Evolutionary conservation across 1,140 invertebrate genomes (phyloP).

Genomic region (Dinoponera quadriceps): DNA sequence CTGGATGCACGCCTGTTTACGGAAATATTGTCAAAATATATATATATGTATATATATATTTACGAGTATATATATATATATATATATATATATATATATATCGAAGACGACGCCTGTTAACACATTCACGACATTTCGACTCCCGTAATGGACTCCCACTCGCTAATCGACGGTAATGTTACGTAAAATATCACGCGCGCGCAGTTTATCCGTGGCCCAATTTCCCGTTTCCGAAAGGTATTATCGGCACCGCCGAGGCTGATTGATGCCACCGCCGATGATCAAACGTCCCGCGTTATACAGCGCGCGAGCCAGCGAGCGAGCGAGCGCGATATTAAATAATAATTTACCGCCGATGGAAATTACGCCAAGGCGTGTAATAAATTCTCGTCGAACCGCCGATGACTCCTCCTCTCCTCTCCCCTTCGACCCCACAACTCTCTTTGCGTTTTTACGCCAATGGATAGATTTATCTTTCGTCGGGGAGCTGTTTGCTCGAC

Average conservation of each 20-base stretch:
- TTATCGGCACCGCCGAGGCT: conserved; percentile 20
- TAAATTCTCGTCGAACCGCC: not conserved
- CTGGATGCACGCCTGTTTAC: not conserved
- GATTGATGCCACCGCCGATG: conserved; percentile 13
- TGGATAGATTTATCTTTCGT: not conserved
- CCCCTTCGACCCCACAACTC: too few species aligned
- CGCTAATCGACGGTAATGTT: conserved; percentile 11
- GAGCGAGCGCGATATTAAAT: not conserved
- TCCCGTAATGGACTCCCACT: not conserved
- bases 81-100: too few species aligned
- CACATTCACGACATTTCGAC: not conserved
- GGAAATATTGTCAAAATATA: conserved; percentile 42
- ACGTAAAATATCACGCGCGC: not conserved
- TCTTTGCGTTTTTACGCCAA: not conserved
- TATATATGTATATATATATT: too few species aligned
- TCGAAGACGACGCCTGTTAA: not conserved
- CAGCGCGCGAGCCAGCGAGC: not conserved
- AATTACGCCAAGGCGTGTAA: not conserved
- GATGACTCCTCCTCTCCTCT: not conserved
- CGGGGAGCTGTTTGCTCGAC: conserved; percentile 1
- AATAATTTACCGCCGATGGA: conserved; percentile 10
- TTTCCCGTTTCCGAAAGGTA: not conserved
- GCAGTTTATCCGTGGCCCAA: conserved; percentile 22
- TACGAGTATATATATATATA: too few species aligned
- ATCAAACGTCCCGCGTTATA: conserved; percentile 22